Base-by-base conservation (phyloP, 2,113 vertebrate species). In the Heliornis fulica region DNA sequence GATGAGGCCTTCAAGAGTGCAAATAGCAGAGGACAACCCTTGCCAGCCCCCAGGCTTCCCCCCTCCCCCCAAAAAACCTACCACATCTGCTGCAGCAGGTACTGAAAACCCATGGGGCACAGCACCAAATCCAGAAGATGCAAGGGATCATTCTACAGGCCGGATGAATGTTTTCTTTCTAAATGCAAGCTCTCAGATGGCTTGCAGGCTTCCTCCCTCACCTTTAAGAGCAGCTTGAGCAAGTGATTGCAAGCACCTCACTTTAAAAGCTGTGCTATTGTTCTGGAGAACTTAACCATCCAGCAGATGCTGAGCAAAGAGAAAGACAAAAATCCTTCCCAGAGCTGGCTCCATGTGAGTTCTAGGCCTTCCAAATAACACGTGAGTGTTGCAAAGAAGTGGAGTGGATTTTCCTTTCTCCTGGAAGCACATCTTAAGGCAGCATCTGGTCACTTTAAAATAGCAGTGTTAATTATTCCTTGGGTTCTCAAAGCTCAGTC, bases 361-460 rank as follows among this genome's bases (percentile, higher is more conserved):
- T 83, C 38, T 86, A 83, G 66, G 29, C 76, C 46, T 83, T 93
- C 63, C 66, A 86, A 80, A 40, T 61, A 69, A 76, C 45, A 43
- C 11, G 20, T 0, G 4, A 41, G n/a, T n/a, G 10, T 38, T 91
- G 45, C 54, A 61, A 89, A 85, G 45, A 48, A 68, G n/a, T 22
- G 3, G 3, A 63, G 23, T 29, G 46, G 46, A 70, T 86, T 93
- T 91, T 93, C 14, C 45, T 80, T 85, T 90, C 66, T 87, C 50
- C 43, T 80, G 78, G 59, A 83, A 85, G 14, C 4, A 83, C 22
- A 76, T 90, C 63, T 85, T 90, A 87, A 70, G 26, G 53, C 61
- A 87, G 40, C 45, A 91, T 46, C 16, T 12, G 48, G 34, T 22
- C 36, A 50, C 16, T 43, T 87, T 50, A 72, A 81, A 87, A 77